A percentile compares a stretch with the other conserved stretches of the same genome.
Conservation (phyloP, 2,888 invertebrate genomes). For the Campopleginae sp. region DNA sequence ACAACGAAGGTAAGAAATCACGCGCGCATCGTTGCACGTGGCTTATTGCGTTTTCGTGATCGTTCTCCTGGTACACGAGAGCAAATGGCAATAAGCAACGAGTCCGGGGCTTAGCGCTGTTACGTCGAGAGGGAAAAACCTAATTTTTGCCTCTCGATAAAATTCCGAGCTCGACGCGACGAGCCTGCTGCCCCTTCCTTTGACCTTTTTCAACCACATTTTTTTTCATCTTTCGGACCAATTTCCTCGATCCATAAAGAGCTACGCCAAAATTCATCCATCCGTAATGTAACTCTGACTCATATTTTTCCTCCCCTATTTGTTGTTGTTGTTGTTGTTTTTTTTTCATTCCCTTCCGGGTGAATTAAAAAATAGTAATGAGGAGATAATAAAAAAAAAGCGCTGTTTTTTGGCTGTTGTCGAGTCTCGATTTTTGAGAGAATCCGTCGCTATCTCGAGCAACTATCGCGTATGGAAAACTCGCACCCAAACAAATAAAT, state of each 20-base stretch:
- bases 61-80: constrained; percentile 13
- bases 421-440: background rate
- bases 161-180: constrained; percentile 51
- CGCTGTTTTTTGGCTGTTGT: background rate
- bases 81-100: background rate
- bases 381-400: background rate
- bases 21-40: constrained; percentile 66
- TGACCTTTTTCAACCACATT: constrained; percentile 8
- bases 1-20: constrained; percentile 52
- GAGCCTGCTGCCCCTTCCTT: constrained; percentile 17
- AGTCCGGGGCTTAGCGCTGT: constrained; percentile 3
- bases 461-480: background rate
- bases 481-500: constrained; percentile 9
- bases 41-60: constrained; percentile 68
- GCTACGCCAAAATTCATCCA: background rate
- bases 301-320: background rate
- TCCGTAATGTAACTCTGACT: background rate
- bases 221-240: constrained; percentile 14
- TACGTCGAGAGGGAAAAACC: constrained; percentile 47
- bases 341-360: background rate
- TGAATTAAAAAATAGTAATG: background rate
- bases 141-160: constrained; percentile 64
- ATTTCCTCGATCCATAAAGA: constrained; percentile 16
- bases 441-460: background rate
- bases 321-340: too few relatives aligned